Evolutionary conservation across 2,888 invertebrate species (phyloP).

Genomic region (Anthophora plumipes): DNA sequence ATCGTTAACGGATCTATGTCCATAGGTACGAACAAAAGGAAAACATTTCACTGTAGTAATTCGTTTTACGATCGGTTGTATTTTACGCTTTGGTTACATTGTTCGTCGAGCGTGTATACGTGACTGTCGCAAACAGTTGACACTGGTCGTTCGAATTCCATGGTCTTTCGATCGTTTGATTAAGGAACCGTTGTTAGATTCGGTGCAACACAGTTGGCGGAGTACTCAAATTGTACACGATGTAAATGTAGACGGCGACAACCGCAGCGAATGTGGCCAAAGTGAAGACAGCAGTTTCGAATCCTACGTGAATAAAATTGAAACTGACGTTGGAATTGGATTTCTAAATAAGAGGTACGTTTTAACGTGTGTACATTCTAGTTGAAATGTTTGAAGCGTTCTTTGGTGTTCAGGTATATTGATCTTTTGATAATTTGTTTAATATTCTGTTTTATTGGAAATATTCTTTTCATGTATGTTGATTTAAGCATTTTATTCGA

Average conservation of each 20-base stretch:
- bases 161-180: conserved; percentile 10
- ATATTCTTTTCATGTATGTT: too few species aligned
- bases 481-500: too few species aligned
- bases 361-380: too few species aligned
- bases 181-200: conserved; percentile 17
- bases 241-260: conserved; percentile 73
- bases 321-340: not conserved
- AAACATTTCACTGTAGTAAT: not conserved
- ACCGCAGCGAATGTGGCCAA: conserved; percentile 74
- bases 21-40: not conserved
- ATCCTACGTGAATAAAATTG: conserved; percentile 64
- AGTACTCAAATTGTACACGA: conserved; percentile 77
- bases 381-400: too few species aligned
- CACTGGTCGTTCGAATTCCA: not conserved
- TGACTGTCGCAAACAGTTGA: not conserved
- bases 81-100: not conserved
- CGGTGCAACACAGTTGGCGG: conserved; percentile 59
- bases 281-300: conserved; percentile 77
- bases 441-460: too few species aligned
- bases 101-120: not conserved
- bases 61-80: not conserved
- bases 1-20: not conserved
- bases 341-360: not conserved
- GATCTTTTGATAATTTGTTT: too few species aligned
- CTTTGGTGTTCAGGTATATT: too few species aligned